Evolutionary conservation across 2,113 vertebrate genomes (phyloP), one percentile per base, ranked within the genome.

Genomic region (Trogon melanurus): DNA sequence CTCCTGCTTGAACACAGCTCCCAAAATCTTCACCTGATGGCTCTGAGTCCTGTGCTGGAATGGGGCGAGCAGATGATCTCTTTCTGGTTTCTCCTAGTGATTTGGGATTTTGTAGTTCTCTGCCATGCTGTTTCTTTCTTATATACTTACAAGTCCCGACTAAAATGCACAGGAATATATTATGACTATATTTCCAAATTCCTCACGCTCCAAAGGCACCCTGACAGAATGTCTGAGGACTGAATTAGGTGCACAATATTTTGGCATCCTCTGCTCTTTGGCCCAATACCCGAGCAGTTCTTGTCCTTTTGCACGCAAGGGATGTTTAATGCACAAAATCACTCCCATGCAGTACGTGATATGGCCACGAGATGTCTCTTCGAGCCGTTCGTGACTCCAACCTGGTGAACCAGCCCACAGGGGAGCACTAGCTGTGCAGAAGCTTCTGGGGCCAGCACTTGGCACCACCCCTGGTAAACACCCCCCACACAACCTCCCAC

Each of bases 351-450:
- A 96, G 90, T 97, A 86, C 80, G 3, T 44, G 48, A 45, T 62
- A 27, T 4, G 94, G 81, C 96, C 96, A 94, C 96, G 75, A 96
- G 95, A 96, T 96, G 95, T 97, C 95, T 93, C 95, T 91, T 76
- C 1, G 57, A 91, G 90, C 93, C 51, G 6, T 56, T 5, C 0
- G 0, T 1, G 6, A 21, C 56, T 96, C 66, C 75, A 83, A 60
- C 27, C 71, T 58, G 51, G 9, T 26, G 29, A 90, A 27, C 5
- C 23, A 30, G 11, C 22, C 47, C 51, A 6, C 13, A 0, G 27
- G 10, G 67, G 18, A 54, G 51, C 47, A 11, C 15, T 27, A 70
- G 32, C 75, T 48, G 13, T 21, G 73, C 56, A 74, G 79, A 67
- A 81, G 36, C 13, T 86, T 12, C 32, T 82, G 54, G 50, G 16